Base-by-base conservation (phyloP, 2,888 invertebrate genomes). In the Melanotus villosus region DNA sequence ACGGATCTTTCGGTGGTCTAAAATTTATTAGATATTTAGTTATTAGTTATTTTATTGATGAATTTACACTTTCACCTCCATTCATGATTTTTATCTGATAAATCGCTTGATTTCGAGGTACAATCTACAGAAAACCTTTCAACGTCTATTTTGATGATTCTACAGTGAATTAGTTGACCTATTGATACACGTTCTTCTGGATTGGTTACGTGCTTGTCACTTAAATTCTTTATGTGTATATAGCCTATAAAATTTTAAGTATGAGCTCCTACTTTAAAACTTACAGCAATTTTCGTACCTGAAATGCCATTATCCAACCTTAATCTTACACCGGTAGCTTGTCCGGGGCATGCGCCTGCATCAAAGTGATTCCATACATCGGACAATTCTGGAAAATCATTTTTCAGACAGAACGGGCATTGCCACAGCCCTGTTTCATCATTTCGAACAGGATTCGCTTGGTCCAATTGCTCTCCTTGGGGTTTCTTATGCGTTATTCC, bases 341-440 rank as follows among this genome's bases (percentile, higher is more conserved):
- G 95, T 0, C 99, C 99, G 0, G 96, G 98, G 85, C 99, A 99
- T 0, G 93, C 91, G 23, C 95, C 96, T 0, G 96, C 95, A 85
- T 99, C 98, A 86, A 98, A 98, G 84, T 99, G 98, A 85, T 96
- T 97, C 98, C 98, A 99, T 52, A 98, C 98, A 87, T 98, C 98
- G 16, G 96, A 96, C 26, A 98, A 86, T 82, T 98, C 98, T 0
- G 96, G 95, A 79, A 99, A 98, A 84, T 98, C 97, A 81, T 96
- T 96, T 82, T 97, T 96, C 76, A 94, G 88, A 86, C 99, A 99
- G 85, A 98, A 98, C 0, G 98, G 98, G 87, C 99, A 99, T 82
- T 97, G 96, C 98, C 98, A 99, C 38, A 97, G 87, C 0, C 96
- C 96, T 5, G 96, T 96, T 79, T 96, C 95, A 69, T 98, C 97